phyloP scores from a whole-genome alignment of 2,797 vertebrate genomes.

The Takifugu ocellatus region DNA sequence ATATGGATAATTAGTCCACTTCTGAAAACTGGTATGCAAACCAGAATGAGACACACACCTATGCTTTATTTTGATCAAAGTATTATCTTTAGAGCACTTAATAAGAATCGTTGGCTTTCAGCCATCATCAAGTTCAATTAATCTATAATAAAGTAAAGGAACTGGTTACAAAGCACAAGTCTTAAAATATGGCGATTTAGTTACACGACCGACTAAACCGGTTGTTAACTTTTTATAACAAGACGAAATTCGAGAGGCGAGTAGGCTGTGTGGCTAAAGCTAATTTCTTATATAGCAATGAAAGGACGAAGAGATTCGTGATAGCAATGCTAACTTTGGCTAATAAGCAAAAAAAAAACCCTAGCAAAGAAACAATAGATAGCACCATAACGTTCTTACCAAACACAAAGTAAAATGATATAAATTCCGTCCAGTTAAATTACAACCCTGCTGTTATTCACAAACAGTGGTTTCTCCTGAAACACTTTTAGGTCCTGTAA shows the following conservation, averaged over 20 bases:
- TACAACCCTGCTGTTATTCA: conserved; percentile 2
- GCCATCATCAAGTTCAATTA: neutral
- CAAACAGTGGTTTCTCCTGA: conserved; percentile 23
- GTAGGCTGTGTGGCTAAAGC: conserved; percentile 55
- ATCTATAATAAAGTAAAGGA: neutral
- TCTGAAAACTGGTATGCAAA: neutral
- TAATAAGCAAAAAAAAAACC: conserved; percentile 1
- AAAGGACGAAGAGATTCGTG: conserved; percentile 1
- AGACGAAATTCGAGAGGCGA: conserved; percentile 16
- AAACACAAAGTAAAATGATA: neutral
- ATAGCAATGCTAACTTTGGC: conserved; percentile 32
- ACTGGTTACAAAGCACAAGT: neutral
- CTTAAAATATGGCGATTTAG: neutral
- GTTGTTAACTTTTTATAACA: conserved; percentile 11
- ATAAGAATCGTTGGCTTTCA: neutral
- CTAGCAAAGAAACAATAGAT: neutral
- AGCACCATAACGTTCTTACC: conserved; percentile 29
- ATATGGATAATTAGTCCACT: neutral
- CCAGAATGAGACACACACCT: too few relatives aligned
- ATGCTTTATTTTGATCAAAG: neutral
- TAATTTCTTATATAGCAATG: conserved; percentile 10
- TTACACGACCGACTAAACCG: neutral
- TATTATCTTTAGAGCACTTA: neutral
- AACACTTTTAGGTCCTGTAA: conserved; percentile 45
- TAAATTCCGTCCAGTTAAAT: neutral